Evolutionary conservation across 2,888 invertebrate species (phyloP).

Genomic region (Lasius platythorax): DNA sequence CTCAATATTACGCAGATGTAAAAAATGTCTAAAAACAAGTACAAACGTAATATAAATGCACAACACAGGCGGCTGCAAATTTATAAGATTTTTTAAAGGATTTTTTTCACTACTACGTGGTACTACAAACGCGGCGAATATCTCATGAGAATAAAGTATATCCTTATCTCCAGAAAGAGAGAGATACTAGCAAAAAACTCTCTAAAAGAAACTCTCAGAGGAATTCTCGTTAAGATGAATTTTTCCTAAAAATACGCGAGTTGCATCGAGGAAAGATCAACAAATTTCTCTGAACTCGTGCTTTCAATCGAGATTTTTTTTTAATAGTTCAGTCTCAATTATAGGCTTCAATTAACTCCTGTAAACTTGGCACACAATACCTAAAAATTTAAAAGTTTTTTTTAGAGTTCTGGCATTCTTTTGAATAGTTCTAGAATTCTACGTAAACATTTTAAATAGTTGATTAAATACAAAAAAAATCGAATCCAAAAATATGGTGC

Average conservation of each 20-base stretch:
- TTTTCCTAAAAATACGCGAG: not conserved
- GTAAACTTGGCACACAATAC: too few species aligned
- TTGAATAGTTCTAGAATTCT: too few species aligned
- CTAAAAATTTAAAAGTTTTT: too few species aligned
- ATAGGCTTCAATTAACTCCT: conserved; percentile 4
- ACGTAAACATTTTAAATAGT: too few species aligned
- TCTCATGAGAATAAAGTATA: conserved; percentile 11
- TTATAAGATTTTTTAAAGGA: conserved; percentile 11
- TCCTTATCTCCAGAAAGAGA: not conserved
- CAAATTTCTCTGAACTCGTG: not conserved
- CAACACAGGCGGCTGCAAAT: not conserved
- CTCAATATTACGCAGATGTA: not conserved
- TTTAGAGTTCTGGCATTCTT: too few species aligned
- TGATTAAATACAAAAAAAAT: too few species aligned
- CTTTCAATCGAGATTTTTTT: conserved; percentile 22
- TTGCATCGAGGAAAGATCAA: not conserved
- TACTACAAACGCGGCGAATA: not conserved
- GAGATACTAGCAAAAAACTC: conserved; percentile 5
- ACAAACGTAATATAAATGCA: not conserved
- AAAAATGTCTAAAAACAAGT: conserved; percentile 5
- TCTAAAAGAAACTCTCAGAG: not conserved
- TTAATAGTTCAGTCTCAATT: conserved; percentile 18
- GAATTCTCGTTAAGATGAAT: conserved; percentile 28
- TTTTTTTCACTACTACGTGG: not conserved
- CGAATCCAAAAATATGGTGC: too few species aligned